Evolutionary conservation across 1,140 invertebrate species (phyloP), one percentile per base, ranked within the genome.

Genomic region (Palaemon carinicauda): DNA sequence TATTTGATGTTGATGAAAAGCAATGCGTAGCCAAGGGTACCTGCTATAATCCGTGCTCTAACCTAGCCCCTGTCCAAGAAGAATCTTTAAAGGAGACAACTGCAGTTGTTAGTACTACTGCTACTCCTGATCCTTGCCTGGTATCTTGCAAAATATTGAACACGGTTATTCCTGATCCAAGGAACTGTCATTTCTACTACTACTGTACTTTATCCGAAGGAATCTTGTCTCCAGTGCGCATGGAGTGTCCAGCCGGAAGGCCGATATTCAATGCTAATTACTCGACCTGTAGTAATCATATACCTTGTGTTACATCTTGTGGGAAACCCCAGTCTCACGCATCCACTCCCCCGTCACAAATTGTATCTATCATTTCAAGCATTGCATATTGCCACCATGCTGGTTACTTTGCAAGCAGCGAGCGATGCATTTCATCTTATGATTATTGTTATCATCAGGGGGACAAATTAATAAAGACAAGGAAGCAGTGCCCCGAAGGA

Each of bases 1-100:
- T 86, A 27, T 86, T 86, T 54, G 53, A 79, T 53, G 15, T 4
- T 21, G 17, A 12, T 53, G 56, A 41, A 21, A 41, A 51, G 7
- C 73, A 74, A 17, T 84, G 82, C 29, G 82, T 84, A 21, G 27
- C 33, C 1, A 31, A 84, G 0, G 82, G 73, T 14, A 51, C 41
- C n/a, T 84, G 82, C 31, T 75, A 84, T 33, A 73, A 84, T 14
- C 82, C 82, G 1, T 84, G 82, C 50, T 17, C 81, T 53, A 27
- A 9, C 7, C 65, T 24, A 73, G 15, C 69, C 4, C 29, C 21
- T 24, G 12, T 5, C 69, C 24, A 24, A 29, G 17, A 24, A 27
- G 69, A 24, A 73, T 17, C 69, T 17, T 31, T 24, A 9, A 31
- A 31, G 29, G 24, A 73, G 15, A 73, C 69, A 3, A 21, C 33